Conservation (phyloP, 1,140 invertebrate species). For the Leptinotarsa lineolata region DNA sequence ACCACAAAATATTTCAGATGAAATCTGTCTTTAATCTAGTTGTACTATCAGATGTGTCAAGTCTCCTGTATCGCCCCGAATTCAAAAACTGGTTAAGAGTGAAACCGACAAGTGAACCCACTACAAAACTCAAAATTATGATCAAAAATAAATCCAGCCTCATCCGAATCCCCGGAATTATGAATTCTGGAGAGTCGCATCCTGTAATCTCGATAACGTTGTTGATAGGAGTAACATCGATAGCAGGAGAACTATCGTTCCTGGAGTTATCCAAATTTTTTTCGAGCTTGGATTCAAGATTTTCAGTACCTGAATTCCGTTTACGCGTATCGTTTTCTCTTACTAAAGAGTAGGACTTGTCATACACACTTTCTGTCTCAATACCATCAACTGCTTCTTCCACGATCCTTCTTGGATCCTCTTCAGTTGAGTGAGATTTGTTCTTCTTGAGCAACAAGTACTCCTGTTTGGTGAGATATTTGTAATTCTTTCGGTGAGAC, state of each 20-base stretch:
- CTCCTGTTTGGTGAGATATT: background rate
- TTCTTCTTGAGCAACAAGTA: background rate
- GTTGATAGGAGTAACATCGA: background rate
- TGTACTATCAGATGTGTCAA: constrained; percentile 23
- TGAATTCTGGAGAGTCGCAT: background rate
- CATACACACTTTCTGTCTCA: background rate
- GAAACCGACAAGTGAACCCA: constrained; percentile 14
- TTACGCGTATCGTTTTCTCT: background rate
- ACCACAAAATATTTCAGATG: background rate
- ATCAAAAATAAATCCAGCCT: background rate
- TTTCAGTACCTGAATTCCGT: background rate
- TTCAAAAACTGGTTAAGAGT: constrained; percentile 4
- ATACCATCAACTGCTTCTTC: background rate
- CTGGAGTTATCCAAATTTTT: background rate
- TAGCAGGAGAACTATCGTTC: background rate
- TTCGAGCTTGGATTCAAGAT: background rate
- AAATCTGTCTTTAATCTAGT: constrained; percentile 15
- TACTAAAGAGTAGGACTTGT: constrained; percentile 10
- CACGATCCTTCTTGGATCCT: background rate
- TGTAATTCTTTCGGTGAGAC: background rate
- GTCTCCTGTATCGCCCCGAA: background rate
- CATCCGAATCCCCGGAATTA: background rate
- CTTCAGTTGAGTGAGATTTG: constrained; percentile 14
- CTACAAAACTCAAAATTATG: background rate
- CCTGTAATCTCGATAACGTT: no score